Conservation (phyloP, 2,797 vertebrate species). For the Cichlasoma orientale region DNA sequence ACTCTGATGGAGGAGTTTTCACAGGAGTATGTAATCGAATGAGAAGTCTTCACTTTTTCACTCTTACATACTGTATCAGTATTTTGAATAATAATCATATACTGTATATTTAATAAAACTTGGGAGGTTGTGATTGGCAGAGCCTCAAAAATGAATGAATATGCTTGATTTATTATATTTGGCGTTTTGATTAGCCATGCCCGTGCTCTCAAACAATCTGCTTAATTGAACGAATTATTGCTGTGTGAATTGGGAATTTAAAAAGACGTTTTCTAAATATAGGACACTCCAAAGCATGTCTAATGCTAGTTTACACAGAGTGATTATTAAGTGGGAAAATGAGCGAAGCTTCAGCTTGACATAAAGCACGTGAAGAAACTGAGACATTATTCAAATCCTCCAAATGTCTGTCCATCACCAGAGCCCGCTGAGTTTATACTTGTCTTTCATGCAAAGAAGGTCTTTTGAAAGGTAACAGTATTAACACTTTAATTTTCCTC, state of each 20-base stretch:
- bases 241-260: conserved; percentile 36
- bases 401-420: conserved; percentile 38
- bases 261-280: conserved; percentile 55
- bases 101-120: conserved; percentile 8
- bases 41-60: neutral
- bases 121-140: neutral
- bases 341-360: conserved; percentile 40
- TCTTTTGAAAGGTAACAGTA: conserved; percentile 17
- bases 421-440: conserved; percentile 16
- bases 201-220: conserved; percentile 32
- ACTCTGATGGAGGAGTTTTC: no score
- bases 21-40: neutral
- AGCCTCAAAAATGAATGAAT: conserved; percentile 39
- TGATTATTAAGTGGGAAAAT: conserved; percentile 55
- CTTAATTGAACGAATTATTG: conserved; percentile 57
- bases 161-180: conserved; percentile 40
- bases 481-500: conserved; percentile 29
- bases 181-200: conserved; percentile 31
- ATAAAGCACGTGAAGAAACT: conserved; percentile 31
- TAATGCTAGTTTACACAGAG: conserved; percentile 49
- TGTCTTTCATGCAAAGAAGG: conserved; percentile 6
- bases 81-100: conserved; percentile 24
- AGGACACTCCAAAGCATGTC: conserved; percentile 52
- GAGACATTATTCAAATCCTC: conserved; percentile 56
- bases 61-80: neutral